Evolutionary conservation across 2,113 vertebrate species (phyloP).

Genomic region (Malurus elegans): DNA sequence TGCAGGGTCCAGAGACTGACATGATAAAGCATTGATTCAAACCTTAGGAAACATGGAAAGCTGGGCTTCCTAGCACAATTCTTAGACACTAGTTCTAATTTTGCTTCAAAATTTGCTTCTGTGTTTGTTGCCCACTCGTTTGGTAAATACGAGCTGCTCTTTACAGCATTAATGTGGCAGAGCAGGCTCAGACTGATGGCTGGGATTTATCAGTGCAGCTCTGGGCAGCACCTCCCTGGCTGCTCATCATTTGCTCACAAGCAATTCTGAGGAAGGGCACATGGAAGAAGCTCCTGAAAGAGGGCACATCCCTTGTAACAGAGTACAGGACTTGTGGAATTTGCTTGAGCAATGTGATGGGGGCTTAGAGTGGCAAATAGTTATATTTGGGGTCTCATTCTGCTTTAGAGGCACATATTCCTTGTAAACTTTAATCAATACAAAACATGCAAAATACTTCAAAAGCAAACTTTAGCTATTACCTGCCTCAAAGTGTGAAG

Average conservation of each 20-base stretch:
- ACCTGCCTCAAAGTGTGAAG: not conserved
- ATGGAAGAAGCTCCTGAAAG: not conserved
- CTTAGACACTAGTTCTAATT: not conserved
- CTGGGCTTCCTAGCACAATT: not conserved
- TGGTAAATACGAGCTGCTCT: not conserved
- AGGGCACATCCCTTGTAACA: not conserved
- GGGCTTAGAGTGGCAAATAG: not conserved
- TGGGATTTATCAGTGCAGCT: not conserved
- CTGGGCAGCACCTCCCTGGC: not conserved
- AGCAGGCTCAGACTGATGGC: not conserved
- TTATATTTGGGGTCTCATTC: rapidly evolving
- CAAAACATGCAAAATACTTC: not conserved
- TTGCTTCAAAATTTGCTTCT: not conserved
- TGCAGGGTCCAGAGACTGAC: not conserved
- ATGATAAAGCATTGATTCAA: not conserved
- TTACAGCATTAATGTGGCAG: not conserved
- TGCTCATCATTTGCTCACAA: not conserved
- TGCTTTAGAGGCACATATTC: not conserved
- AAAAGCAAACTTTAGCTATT: not conserved
- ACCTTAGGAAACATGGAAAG: not conserved
- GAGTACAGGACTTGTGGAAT: not conserved
- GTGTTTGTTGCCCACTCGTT: not conserved
- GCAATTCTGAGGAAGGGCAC: not conserved
- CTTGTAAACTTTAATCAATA: not conserved
- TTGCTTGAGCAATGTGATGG: not conserved